Base-by-base conservation (phyloP, 2,113 vertebrate species). In the Phalacrocorax brasilianus region DNA sequence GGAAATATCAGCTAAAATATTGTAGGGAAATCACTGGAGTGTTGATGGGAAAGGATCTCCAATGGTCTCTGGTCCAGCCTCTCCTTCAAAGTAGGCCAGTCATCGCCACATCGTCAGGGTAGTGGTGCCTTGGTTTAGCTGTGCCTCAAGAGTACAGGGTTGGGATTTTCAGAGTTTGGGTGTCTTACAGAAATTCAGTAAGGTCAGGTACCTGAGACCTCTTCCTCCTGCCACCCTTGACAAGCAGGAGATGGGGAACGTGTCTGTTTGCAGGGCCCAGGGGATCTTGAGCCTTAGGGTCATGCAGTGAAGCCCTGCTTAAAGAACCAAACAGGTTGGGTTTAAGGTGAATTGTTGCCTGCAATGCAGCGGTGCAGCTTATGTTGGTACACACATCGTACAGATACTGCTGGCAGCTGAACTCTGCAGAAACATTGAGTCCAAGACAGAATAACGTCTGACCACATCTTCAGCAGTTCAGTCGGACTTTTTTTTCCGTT, bases 341-440 rank as follows among this genome's bases (percentile, higher is more conserved):
- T 8, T 9, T 28, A 26, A 47, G 13, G 11, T 17, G 62, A 28
- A 8, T 2, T 28, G 13, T 28, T 61, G 32, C 40, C 45, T 18
- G 12, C 52, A 18, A 2, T 17, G n/a, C 40, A 76, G 40, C 7
- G 42, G 14, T 45, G 32, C 12, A 76, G 42, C 15, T 14, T 32
- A 1, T 8, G 14, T 77, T 12, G 26, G 7, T 23, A 52, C 38
- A 52, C 22, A n/a, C 4, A 1, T n/a, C 3, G 1, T 11, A 42
- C 11, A 8, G 14, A 18, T 22, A 32, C 9, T 2, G 3, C n/a
- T 32, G 44, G 26, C 50, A 74, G 38, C 28, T 63, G 61, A 67
- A 15, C 14, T 24, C 63, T 85, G 63, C 45, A 56, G 63, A 53
- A 81, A n/a, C n/a, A 32, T 63, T 40, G 52, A 56, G 32, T 33